phyloP scores from a whole-genome alignment of 2,888 invertebrate genomes.

The Alentia gelatinosa region DNA sequence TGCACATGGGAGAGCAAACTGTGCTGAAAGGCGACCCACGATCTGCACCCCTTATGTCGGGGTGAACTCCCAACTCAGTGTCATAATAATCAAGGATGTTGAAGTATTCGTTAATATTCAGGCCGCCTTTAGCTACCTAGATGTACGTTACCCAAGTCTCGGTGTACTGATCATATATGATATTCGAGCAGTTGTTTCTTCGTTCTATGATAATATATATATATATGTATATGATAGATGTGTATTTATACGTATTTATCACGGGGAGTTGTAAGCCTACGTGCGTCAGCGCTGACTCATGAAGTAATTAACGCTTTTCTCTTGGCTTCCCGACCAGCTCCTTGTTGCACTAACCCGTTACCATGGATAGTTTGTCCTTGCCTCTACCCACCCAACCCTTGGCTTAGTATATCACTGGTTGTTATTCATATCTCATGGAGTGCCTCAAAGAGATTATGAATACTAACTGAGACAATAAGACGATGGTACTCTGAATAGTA shows the following conservation, averaged over 20 bases:
- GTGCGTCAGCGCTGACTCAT: not conserved
- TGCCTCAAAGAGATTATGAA: constrained; percentile 52
- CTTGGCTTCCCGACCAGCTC: not conserved
- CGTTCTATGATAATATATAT: not conserved
- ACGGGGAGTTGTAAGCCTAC: not conserved
- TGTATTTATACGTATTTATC: constrained; percentile 20
- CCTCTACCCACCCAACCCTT: constrained; percentile 45
- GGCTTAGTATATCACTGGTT: constrained; percentile 29
- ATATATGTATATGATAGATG: not conserved
- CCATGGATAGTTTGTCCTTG: not conserved
- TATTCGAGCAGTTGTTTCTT: constrained; percentile 24
- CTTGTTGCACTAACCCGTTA: constrained; percentile 16
- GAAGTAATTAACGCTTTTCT: not conserved
- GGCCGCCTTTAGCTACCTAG: constrained; percentile 23
- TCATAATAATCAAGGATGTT: constrained; percentile 29
- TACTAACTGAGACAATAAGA: not conserved
- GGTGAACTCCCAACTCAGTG: not conserved
- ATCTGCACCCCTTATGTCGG: not conserved
- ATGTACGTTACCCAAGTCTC: constrained; percentile 44
- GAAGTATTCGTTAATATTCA: not conserved
- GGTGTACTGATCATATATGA: not conserved
- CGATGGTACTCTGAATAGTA: not conserved
- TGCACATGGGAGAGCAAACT: not conserved
- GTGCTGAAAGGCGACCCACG: not conserved
- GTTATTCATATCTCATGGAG: constrained; percentile 50